These are phyloP conservation scores for Nothocercus julius DNA, from an alignment of 2,113 vertebrate species.

Conservation along the genomic window DNA sequence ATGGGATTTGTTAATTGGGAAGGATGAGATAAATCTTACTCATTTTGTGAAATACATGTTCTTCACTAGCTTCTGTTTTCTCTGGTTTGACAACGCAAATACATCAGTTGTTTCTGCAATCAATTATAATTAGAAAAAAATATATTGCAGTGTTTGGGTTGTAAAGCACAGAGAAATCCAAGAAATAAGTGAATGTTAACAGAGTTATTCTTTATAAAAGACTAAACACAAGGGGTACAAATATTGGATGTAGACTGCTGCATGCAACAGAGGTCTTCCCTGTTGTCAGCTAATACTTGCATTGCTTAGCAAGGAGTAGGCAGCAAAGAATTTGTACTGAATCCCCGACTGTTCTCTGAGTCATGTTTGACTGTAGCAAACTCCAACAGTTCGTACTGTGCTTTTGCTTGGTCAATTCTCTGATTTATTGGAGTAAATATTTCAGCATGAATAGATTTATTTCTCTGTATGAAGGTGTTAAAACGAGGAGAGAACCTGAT, in stretches of 20 bases:
- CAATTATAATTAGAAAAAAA: not conserved
- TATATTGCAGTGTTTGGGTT: not conserved
- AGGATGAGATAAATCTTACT: not conserved
- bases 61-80: not conserved
- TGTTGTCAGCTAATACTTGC: not conserved
- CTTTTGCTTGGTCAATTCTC: not conserved
- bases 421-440: not conserved
- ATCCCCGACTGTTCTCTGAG: not conserved
- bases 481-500: fast-evolving
- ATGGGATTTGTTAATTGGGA: not conserved
- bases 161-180: not conserved
- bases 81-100: not conserved
- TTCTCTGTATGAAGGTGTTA: not conserved
- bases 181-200: not conserved
- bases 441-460: not conserved
- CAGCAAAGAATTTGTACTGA: not conserved
- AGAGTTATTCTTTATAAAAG: not conserved
- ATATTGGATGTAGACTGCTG: not conserved
- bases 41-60: not conserved
- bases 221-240: not conserved
- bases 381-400: fast-evolving
- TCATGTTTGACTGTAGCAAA: not conserved
- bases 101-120: not conserved
- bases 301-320: not conserved
- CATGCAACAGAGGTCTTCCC: not conserved